Evolutionary conservation across 2,888 invertebrate genomes (phyloP).

Genomic region (Apodemia zela): DNA sequence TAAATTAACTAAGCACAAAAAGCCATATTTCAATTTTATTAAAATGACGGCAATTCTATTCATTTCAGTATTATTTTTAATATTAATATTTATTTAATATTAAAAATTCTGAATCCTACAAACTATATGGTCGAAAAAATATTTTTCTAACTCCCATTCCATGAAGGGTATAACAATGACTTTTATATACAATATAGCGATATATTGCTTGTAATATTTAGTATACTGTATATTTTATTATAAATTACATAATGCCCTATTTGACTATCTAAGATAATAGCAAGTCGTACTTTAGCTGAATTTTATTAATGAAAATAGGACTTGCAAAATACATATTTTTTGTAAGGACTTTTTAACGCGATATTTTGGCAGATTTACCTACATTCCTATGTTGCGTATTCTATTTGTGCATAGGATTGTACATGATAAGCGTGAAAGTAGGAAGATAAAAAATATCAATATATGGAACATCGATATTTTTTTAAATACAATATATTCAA

Average conservation of each 20-base stretch:
- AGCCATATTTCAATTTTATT: slow-evolving; percentile 11
- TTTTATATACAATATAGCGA: slow-evolving; percentile 45
- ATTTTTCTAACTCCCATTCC: slow-evolving; percentile 43
- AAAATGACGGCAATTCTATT: slow-evolving; percentile 3
- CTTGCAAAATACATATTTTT: slow-evolving; percentile 1
- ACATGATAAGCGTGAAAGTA: slow-evolving; percentile 10
- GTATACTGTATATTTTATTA: slow-evolving; percentile 29
- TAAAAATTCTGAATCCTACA: slow-evolving; percentile 21
- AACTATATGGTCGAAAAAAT: slow-evolving; percentile 38
- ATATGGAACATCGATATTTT: neutral
- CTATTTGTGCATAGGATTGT: slow-evolving; percentile 14
- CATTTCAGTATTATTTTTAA: slow-evolving; percentile 25
- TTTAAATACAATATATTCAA: neutral
- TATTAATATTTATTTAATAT: slow-evolving; percentile 11
- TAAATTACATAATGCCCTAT: slow-evolving; percentile 27
- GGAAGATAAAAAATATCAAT: slow-evolving; percentile 13
- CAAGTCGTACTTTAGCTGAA: slow-evolving; percentile 25
- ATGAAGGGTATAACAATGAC: slow-evolving; percentile 41
- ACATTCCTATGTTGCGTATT: slow-evolving; percentile 12
- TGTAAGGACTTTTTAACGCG: slow-evolving; percentile 1
- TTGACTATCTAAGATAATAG: slow-evolving; percentile 27
- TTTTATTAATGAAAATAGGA: slow-evolving; percentile 20
- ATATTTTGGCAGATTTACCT: slow-evolving; percentile 15
- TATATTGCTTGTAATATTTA: slow-evolving; percentile 57
- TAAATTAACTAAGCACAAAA: neutral